These are phyloP conservation scores for Cliona cf. orientalis DNA, from an alignment of 37 sponge, comb jelly and placozoan genomes.

Conservation along the genomic window DNA sequence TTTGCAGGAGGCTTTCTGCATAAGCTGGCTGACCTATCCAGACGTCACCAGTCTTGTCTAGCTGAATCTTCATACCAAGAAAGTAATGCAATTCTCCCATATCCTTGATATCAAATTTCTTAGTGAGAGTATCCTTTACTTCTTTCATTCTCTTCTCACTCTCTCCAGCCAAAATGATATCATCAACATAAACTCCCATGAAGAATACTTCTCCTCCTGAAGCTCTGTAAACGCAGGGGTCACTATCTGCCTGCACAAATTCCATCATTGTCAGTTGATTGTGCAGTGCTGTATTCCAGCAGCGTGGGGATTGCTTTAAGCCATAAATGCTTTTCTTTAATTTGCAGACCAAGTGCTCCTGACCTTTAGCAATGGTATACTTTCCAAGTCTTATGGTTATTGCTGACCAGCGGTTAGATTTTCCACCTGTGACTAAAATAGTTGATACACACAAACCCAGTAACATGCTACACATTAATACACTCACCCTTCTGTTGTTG, in stretches of 20 bases:
- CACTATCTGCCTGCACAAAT: constrained; percentile 46
- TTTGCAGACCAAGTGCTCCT: constrained; percentile 33
- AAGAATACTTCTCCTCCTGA: constrained; percentile 25
- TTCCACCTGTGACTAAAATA: too few species aligned
- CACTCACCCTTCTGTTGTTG: too few species aligned
- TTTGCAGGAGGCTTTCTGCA: constrained; percentile 19
- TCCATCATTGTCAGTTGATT: constrained; percentile 52
- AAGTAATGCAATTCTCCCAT: constrained; percentile 51
- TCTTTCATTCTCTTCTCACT: constrained; percentile 28
- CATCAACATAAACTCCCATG: constrained; percentile 19
- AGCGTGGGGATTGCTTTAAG: constrained; percentile 41
- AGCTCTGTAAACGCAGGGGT: constrained; percentile 59
- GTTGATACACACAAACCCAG: too few species aligned
- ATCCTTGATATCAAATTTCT: constrained; percentile 48
- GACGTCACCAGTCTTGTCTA: constrained; percentile 13
- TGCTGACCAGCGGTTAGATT: too few species aligned
- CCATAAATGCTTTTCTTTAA: constrained; percentile 42
- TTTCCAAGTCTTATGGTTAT: too few species aligned
- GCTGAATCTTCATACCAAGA: constrained; percentile 47
- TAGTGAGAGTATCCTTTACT: constrained; percentile 35
- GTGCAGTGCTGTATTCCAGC: constrained; percentile 65
- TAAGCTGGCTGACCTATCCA: constrained; percentile 42
- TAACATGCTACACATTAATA: too few species aligned
- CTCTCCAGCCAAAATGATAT: constrained; percentile 45
- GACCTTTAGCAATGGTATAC: background rate